Evolutionary conservation across 53 echinoderm and acorn worm species (phyloP), one percentile per base, ranked within the genome.

Genomic region (Zoroaster sp.): DNA sequence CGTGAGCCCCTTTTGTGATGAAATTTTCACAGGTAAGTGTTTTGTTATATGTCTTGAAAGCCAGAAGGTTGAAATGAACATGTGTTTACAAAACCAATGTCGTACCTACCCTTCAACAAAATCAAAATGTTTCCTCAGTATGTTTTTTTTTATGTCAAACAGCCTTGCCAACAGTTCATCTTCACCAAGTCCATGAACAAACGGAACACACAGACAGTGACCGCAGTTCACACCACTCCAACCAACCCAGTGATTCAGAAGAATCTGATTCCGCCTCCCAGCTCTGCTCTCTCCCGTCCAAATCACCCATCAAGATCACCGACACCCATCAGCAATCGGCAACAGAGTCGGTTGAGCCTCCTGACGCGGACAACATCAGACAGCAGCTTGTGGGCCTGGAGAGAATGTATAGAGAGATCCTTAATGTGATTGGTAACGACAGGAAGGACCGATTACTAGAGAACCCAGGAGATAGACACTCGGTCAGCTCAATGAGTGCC

Each of bases 391-490:
- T 95, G 18, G 87, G 91, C n/a, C 87, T 97, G 18, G 97, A 97
- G 87, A 89, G 79, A 38, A 97, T 97, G 97, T 97, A 97, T 66
- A 90, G 92, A 44, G 97, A 97, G 30, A 97, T 97, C 52, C 77
- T 97, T 2, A 69, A 89, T 79, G 91, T 94, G 81, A 43, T 81
- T 28, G 81, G 81, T 14, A 43, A 73, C 72, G 72, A 83, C 52
- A 63, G 65, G 18, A 43, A 73, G 66, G 77, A 88, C 28, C 54
- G 66, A 31, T 10, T 70, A 41, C 66, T 66, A 20, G 82, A 90
- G 21, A 72, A 36, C 10, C 83, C 90, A 18, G 73, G 82, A 23
- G 72, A 78, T 4, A 72, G 83, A 40, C 37, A 65, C 17, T 69
- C 82, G 5, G 81, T 81, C 43, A 87, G 87, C 21, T 81, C 81